These are phyloP conservation scores for Mobula birostris DNA, from an alignment of 2,113 vertebrate species.

Conservation along the genomic window DNA sequence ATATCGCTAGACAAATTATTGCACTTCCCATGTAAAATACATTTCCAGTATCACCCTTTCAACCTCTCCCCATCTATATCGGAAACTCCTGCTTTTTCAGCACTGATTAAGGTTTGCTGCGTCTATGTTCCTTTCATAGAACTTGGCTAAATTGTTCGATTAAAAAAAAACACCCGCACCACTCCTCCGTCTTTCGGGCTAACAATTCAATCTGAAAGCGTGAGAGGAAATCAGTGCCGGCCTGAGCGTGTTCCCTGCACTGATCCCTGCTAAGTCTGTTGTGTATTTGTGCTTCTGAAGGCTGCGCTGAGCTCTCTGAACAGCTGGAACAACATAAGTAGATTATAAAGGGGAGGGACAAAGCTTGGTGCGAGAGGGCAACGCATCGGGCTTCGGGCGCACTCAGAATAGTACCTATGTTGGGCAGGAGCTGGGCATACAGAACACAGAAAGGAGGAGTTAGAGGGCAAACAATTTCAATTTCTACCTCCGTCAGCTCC, in stretches of 20 bases:
- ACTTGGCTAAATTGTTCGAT: not conserved
- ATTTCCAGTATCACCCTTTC: not conserved
- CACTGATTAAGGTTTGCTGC: not conserved
- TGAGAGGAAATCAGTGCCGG: not conserved
- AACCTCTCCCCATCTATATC: not conserved
- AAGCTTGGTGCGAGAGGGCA: not conserved
- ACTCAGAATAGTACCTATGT: not conserved
- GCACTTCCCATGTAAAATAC: not conserved
- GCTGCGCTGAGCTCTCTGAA: not conserved
- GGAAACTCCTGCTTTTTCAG: not conserved
- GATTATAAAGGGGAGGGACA: not conserved
- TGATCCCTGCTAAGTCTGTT: conserved; percentile 3
- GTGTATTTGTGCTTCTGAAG: not conserved
- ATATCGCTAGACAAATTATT: not conserved
- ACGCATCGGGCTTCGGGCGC: not conserved
- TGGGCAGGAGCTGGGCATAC: not conserved
- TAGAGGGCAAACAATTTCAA: not conserved
- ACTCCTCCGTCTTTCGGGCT: not conserved
- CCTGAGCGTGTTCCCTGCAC: not conserved
- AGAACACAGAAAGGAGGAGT: not conserved
- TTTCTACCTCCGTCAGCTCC: not conserved
- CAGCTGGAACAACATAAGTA: conserved; percentile 2
- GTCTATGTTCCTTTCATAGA: not conserved
- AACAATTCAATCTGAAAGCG: not conserved
- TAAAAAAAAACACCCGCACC: not conserved